Evolutionary conservation across 2,113 vertebrate species (phyloP).

Genomic region (Setophaga coronata): DNA sequence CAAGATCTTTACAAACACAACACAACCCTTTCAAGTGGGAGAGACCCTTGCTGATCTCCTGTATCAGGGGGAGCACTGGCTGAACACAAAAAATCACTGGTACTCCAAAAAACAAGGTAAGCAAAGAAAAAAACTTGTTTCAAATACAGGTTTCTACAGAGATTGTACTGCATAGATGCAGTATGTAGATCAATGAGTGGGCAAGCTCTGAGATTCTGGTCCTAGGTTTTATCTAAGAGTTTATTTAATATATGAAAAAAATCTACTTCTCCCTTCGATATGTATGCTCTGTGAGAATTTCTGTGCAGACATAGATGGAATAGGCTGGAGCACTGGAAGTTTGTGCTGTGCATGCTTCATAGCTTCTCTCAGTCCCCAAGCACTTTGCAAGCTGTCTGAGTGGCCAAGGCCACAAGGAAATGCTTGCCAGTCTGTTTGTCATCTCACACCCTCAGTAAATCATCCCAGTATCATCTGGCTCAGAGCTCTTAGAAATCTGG

Average conservation of each 20-base stretch:
- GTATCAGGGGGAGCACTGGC: accelerated
- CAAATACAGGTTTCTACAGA: not conserved
- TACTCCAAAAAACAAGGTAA: not conserved
- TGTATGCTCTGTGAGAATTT: not conserved
- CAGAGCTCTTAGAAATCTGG: not conserved
- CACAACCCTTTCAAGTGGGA: not conserved
- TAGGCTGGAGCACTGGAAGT: not conserved
- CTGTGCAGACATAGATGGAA: not conserved
- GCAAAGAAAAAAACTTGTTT: not conserved
- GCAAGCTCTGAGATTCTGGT: not conserved
- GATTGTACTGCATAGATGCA: not conserved
- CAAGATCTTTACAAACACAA: not conserved
- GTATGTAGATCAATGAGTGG: not conserved
- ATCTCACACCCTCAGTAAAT: constrained; percentile 4
- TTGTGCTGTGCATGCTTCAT: not conserved
- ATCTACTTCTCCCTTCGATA: not conserved
- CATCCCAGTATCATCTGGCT: constrained; percentile 13
- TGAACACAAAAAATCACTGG: not conserved
- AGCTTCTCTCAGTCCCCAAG: not conserved
- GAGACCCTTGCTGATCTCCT: not conserved
- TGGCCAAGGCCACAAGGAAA: not conserved
- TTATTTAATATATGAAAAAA: not conserved
- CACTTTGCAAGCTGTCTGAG: not conserved
- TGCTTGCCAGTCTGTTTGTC: not conserved
- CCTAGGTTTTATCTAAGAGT: not conserved